Base-by-base conservation (phyloP, 2,888 invertebrate genomes). In the Catocala sponsa region DNA sequence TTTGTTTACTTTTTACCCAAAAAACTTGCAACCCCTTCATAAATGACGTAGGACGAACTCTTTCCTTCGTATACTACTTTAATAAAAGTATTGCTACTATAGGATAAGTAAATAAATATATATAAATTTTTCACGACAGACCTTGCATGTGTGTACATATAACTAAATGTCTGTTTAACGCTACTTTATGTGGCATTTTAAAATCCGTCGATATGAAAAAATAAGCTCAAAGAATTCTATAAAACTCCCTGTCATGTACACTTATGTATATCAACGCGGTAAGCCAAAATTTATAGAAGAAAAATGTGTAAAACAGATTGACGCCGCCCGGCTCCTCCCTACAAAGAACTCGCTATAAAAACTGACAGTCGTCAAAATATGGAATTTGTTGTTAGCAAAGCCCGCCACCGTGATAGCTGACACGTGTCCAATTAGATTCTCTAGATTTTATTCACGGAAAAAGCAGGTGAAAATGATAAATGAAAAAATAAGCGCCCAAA, bases 371-470 rank as follows among this genome's bases (percentile, higher is more conserved):
- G 72, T 77, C 73, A 76, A 70, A 78, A 78, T 78, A 78, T 65
- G 73, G 64, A 76, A 69, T 72, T 72, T 74, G 71, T 71, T 76
- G 70, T 64, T 63, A 71, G 59, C 60, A 71, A 74, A 65, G 61
- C 65, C 78, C 75, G 79, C 65, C 61, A 71, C 64, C 70, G 69
- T 74, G 76, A 78, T 68, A 78, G 74, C 66, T 78, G 81, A 82
- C 83, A 78, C 73, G 65, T 70, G 81, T 84, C 83, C 82, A 84
- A 84, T 84, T 83, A 84, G 73, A 80, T 75, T 73, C 68, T 61
- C 72, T 59, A 75, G 74, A 70, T 74, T 77, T 80, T 78, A 68
- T 66, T 68, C 72, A 59, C 63, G 68, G 52, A 70, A 76, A 59
- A 73, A 68, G 49, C 68, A 70, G 59, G 71, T 73, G 63, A 74